Conservation (phyloP, 2,888 invertebrate genomes). For the Hirudinaria manillensis region DNA sequence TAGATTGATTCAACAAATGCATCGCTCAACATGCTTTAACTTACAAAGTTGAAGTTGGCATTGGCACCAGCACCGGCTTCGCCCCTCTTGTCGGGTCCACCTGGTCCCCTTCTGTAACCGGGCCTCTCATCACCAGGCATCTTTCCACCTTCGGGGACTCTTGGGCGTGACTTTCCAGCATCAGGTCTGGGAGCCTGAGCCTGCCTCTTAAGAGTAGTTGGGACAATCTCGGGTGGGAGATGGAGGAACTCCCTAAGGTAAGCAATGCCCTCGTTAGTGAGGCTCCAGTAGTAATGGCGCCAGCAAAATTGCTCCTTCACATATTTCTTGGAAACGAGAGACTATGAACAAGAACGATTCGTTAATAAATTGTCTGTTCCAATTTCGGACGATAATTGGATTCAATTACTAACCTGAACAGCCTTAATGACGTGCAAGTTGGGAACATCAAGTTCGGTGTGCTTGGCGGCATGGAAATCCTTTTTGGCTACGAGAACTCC, state of each 20-base stretch:
- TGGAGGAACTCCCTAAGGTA: slow-evolving; percentile 85
- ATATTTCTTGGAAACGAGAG: slow-evolving; percentile 87
- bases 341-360: slow-evolving; percentile 55
- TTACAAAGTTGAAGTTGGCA: slow-evolving; percentile 71
- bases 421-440: slow-evolving; percentile 98
- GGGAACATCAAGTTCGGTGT: slow-evolving; percentile 91
- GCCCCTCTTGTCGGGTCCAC: slow-evolving; percentile 76
- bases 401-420: slow-evolving; percentile 64
- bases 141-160: slow-evolving; percentile 32
- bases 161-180: slow-evolving; percentile 57
- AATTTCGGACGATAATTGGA: background rate
- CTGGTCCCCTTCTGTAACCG: slow-evolving; percentile 50
- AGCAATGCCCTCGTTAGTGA: slow-evolving; percentile 96
- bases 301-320: slow-evolving; percentile 99
- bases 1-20: background rate
- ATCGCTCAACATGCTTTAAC: slow-evolving; percentile 28
- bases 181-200: slow-evolving; percentile 65
- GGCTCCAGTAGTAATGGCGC: slow-evolving; percentile 98
- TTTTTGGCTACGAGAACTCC: slow-evolving; percentile 99
- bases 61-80: slow-evolving; percentile 92
- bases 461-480: slow-evolving; percentile 94
- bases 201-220: slow-evolving; percentile 88
- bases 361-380: background rate
- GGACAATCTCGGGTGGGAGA: slow-evolving; percentile 95
- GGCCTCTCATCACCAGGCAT: slow-evolving; percentile 43